Evolutionary conservation across 2,113 vertebrate species (phyloP).

Genomic region (Xenus cinereus): DNA sequence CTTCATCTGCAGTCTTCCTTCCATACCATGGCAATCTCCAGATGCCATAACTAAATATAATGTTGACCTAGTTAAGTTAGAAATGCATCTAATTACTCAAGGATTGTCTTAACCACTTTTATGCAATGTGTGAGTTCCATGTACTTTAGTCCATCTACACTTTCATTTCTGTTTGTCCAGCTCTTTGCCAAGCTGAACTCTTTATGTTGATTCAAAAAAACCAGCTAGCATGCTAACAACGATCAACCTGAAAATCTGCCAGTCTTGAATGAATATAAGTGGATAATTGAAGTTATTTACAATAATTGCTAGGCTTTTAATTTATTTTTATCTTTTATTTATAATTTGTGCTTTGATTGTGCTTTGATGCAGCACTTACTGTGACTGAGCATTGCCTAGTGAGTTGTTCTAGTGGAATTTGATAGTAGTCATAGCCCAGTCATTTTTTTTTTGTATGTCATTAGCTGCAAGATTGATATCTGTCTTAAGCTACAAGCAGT

Average conservation of each 20-base stretch:
- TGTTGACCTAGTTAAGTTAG: not conserved
- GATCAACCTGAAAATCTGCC: slow-evolving; percentile 40
- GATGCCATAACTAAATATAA: not conserved
- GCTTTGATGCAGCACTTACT: not conserved
- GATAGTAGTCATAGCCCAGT: not conserved
- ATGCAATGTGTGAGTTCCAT: not conserved
- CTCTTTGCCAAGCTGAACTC: not conserved
- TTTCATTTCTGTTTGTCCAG: slow-evolving; percentile 3
- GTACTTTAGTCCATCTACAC: not conserved
- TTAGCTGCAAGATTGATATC: not conserved
- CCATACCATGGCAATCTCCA: not conserved
- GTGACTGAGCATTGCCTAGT: not conserved
- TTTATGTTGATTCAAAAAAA: not conserved
- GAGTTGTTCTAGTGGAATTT: slow-evolving; percentile 2
- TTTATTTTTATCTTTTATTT: slow-evolving; percentile 52
- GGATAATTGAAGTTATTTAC: slow-evolving; percentile 1
- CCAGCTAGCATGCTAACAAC: not conserved
- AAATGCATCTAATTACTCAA: not conserved
- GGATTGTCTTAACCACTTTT: not conserved
- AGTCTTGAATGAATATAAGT: slow-evolving; percentile 2
- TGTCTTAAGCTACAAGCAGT: not conserved
- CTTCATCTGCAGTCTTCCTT: not conserved
- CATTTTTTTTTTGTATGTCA: not conserved
- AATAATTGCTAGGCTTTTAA: slow-evolving; percentile 28
- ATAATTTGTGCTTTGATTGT: not conserved